phyloP scores from a whole-genome alignment of 1,140 invertebrate species.

The Aphaenogaster rudis region DNA sequence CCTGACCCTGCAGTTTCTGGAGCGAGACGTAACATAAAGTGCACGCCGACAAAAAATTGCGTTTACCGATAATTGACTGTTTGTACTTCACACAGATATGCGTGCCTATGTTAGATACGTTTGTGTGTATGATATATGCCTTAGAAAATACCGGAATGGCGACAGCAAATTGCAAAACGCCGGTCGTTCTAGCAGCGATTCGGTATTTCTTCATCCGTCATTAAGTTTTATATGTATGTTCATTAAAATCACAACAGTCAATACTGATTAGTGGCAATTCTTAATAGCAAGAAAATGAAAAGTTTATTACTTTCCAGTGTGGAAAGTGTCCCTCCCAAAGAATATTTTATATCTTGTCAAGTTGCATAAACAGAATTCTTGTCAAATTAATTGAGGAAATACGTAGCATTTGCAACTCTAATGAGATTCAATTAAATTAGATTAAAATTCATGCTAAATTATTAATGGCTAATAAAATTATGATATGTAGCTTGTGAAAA shows the following conservation, averaged over 20 bases:
- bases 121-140: not conserved
- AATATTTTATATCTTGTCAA: not conserved
- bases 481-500: not conserved
- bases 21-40: constrained; percentile 32
- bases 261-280: constrained; percentile 6
- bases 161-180: not conserved
- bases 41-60: constrained; percentile 29
- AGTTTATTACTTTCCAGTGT: not conserved
- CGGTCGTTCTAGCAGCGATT: not conserved
- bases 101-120: not conserved
- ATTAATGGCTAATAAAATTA: not conserved
- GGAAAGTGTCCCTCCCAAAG: not conserved
- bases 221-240: not conserved
- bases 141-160: constrained; percentile 23
- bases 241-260: not conserved
- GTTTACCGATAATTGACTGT: constrained; percentile 45
- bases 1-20: constrained; percentile 40
- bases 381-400: not conserved
- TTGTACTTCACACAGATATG: not conserved
- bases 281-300: not conserved
- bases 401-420: not conserved
- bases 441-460: not conserved
- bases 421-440: not conserved
- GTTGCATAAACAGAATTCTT: not conserved
- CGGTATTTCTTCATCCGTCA: constrained; percentile 9